Base-by-base conservation (phyloP, 2,113 vertebrate species). In the Carettochelys insculpta region DNA sequence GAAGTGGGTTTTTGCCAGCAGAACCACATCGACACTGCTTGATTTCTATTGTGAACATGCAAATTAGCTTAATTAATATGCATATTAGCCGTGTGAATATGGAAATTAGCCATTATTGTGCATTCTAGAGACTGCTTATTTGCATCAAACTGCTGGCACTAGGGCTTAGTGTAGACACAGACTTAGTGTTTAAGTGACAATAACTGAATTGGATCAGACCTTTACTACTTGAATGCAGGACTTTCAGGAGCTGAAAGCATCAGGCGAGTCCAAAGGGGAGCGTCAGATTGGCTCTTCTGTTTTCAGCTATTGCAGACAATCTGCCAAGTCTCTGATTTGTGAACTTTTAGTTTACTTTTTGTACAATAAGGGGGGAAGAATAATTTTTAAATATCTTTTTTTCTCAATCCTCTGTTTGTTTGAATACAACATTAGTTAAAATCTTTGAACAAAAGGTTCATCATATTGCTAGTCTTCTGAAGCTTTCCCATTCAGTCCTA, bases 281-380 rank as follows among this genome's bases (percentile, higher is more conserved):
- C 17, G 20, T 24, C 50, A 25, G 11, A 61, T 16, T 47, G 53
- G 17, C 19, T 61, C 27, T 94, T 84, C 73, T 27, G 20, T 79
- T 87, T 50, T 13, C 34, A 50, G 8, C 77, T 88, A 85, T 94
- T 68, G 31, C 27, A 51, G n/a, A 73, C 5, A 11, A 31, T 85
- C 17, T 48, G 77, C 31, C 20, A 19, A 50, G 47, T 53, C 77
- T 89, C 94, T 82, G 2, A 6, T 90, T 87, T 94, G 82, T 88
- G 68, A 87, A 52, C 2, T 1, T 47, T 78, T 45, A 7, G 71
- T 75, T n/a, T 43, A 58, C 7, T 91, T 94, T 95, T 92, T 85
- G 27, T 93, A 95, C 87, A 92, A 87, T 91, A 87, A 96, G 19
- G n/a, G 79, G 24, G 77, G 47, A 71, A 85, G 2, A 45, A 0